A percentile compares a stretch with the other conserved stretches of the same genome.
Evolutionary conservation across 2,113 vertebrate species (phyloP).

Genomic region (Felis catus): DNA sequence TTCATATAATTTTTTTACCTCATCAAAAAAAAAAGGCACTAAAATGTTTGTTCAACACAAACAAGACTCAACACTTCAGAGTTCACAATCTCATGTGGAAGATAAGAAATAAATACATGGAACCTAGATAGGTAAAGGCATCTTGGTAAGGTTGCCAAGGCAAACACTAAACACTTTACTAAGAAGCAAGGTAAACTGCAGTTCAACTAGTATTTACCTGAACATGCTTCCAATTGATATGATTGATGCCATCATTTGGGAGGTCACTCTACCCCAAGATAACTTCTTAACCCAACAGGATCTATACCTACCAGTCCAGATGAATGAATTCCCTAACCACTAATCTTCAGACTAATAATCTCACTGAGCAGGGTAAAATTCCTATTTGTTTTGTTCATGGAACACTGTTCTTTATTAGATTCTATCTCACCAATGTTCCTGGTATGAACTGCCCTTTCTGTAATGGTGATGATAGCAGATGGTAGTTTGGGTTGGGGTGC

Average conservation of each 20-base stretch:
- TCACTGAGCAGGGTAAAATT: neutral
- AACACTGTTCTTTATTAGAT: slow-evolving; percentile 19
- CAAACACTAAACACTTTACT: neutral
- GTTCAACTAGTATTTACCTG: neutral
- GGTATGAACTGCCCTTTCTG: neutral
- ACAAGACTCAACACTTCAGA: neutral
- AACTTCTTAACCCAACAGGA: neutral
- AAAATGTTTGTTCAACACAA: neutral
- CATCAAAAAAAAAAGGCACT: neutral
- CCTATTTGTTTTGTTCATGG: neutral
- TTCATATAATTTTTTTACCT: neutral
- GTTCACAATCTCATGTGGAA: neutral
- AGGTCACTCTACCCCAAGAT: neutral
- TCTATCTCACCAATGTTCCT: neutral
- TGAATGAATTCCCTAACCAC: neutral
- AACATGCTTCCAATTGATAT: neutral
- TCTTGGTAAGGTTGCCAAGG: neutral
- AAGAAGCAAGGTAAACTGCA: neutral
- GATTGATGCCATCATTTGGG: neutral
- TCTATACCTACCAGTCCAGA: neutral
- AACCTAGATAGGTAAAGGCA: neutral
- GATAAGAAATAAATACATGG: neutral
- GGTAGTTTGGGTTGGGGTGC: neutral
- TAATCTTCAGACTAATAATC: neutral
- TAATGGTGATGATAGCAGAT: neutral